Evolutionary conservation across 2,113 vertebrate species (phyloP), one percentile per base, ranked within the genome.

Genomic region (Argyrosomus japonicus): DNA sequence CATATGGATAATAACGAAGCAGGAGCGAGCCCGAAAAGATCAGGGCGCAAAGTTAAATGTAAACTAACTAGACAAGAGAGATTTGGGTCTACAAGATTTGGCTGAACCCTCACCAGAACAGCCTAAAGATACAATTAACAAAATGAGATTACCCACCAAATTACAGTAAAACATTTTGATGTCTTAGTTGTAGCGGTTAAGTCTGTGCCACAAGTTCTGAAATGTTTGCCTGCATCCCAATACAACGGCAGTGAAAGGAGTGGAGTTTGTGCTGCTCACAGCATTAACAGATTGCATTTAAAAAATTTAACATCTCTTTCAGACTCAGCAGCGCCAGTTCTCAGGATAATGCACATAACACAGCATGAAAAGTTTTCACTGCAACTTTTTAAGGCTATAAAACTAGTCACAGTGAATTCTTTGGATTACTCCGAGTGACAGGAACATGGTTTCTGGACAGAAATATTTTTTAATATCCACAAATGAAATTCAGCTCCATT

Each of bases 1-100:
- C 51, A 65, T 65, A 72, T 32, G 82, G 81, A 85, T 67, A 81
- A 43, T 51, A 75, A 51, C 69, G n/a, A 60, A 75, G 40, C 27
- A 40, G 17, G 4, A 72, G 29, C 70, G 40, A 57, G 51, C 15
- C 47, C 0, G 6, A 47, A 68, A 60, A 73, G 70, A 77, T 75
- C 58, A 79, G 27, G 64, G 60, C 27, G 40, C 15, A 62, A 13
- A 29, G 27, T 74, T 79, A 51, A 74, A 88, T 61, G 12, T 43
- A 43, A 81, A 82, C 45, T 17, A 48, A 65, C 58, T 10, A 47
- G 78, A 81, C 48, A 56, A 57, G 40, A 43, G 18, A 58, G 25
- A 50, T 25, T 67, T 36, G 3, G 45, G 25, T 17, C 4, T 5
- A 13, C 47, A 25, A n/a, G 23, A 71, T 32, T 8, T 7, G 23